Percentiles rank a stretch among this genome's conserved stretches.
Conservation (phyloP, 1,140 invertebrate genomes). For the Cryptotermes secundus region DNA sequence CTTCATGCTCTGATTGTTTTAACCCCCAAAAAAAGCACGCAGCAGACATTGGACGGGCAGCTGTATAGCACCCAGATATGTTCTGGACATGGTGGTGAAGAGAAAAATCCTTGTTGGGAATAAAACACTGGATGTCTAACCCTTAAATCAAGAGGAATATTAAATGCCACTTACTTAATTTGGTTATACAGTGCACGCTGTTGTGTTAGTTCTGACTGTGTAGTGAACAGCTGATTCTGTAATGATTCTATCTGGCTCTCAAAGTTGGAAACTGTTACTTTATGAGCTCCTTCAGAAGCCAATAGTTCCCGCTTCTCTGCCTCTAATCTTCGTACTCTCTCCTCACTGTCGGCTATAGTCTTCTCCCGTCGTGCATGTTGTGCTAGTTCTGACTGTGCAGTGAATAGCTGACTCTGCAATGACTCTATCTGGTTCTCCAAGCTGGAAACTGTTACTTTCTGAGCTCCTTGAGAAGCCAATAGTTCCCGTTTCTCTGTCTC, state of each 20-base stretch:
- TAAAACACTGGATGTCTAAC: too few species aligned
- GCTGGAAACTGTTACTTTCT: conserved; percentile 44
- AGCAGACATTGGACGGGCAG: too few species aligned
- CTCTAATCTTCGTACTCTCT: conserved; percentile 45
- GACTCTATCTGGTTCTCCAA: conserved; percentile 48
- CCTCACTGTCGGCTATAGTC: conserved; percentile 45
- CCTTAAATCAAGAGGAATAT: too few species aligned
- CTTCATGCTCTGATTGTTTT: too few species aligned
- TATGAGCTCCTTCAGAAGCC: conserved; percentile 45
- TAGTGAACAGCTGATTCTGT: conserved; percentile 27
- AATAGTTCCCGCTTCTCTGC: conserved; percentile 49
- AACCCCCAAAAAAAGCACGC: too few species aligned
- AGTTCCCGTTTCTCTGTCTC: conserved; percentile 49
- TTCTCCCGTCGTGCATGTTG: conserved; percentile 44
- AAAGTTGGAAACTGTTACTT: conserved; percentile 45
- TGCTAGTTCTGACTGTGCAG: conserved; percentile 24
- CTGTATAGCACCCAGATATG: too few species aligned
- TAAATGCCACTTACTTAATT: conserved; percentile 29
- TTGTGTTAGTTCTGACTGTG: conserved; percentile 26
- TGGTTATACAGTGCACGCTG: conserved; percentile 28
- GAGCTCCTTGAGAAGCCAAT: conserved; percentile 46
- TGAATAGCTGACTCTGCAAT: conserved; percentile 28
- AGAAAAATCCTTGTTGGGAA: too few species aligned
- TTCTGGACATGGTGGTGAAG: too few species aligned
- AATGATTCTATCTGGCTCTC: conserved; percentile 47